Evolutionary conservation across 2,888 invertebrate genomes (phyloP).

Genomic region (Sabatieria punctata): DNA sequence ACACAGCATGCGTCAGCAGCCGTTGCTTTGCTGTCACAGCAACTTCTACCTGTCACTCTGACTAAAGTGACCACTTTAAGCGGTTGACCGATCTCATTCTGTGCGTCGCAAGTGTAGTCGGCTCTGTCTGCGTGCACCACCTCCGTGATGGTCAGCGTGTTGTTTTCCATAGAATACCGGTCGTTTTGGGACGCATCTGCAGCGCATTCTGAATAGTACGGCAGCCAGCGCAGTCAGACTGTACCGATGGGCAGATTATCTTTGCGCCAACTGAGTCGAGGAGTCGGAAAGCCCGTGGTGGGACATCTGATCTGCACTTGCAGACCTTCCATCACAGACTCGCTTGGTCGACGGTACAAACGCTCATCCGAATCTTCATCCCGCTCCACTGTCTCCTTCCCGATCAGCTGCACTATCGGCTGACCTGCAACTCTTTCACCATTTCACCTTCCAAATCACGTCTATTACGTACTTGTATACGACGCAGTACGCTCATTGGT

Average conservation of each 20-base stretch:
- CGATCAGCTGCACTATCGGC: no score
- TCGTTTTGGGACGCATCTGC: neutral
- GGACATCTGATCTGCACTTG: neutral
- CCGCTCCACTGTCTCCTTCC: no score
- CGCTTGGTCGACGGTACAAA: no score
- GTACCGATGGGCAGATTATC: neutral
- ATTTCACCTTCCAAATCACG: no score
- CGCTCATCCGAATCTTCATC: no score
- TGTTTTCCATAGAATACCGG: no score
- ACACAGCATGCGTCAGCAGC: neutral
- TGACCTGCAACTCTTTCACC: no score
- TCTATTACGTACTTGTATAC: no score
- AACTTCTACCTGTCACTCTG: no score
- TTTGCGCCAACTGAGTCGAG: slow-evolving; percentile 1
- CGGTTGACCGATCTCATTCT: neutral
- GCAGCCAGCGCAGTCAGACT: neutral
- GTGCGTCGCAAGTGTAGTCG: neutral
- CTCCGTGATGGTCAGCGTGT: neutral
- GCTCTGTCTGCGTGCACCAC: neutral
- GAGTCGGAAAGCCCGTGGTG: slow-evolving; percentile 1
- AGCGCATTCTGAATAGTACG: neutral
- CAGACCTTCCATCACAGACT: neutral
- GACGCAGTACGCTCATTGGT: no score
- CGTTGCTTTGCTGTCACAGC: no score
- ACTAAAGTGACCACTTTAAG: no score